phyloP scores from a whole-genome alignment of 1,140 invertebrate species.

The Panagrolaimus sp. region DNA sequence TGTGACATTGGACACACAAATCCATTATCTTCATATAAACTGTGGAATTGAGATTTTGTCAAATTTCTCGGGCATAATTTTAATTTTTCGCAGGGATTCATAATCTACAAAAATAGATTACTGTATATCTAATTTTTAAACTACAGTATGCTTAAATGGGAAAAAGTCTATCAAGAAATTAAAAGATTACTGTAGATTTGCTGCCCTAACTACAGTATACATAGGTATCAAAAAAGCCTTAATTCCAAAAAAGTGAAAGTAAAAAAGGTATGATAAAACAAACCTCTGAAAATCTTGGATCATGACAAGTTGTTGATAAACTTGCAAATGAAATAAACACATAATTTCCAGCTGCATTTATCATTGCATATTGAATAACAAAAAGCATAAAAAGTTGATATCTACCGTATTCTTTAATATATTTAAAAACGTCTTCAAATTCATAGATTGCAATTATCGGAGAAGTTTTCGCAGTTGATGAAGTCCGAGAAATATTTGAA shows the following conservation, averaged over 20 bases:
- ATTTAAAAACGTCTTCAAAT: constrained; percentile 48
- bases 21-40: constrained; percentile 37
- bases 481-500: too few relatives aligned
- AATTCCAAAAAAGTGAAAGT: not conserved
- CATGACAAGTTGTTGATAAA: constrained; percentile 32
- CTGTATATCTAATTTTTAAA: constrained; percentile 26
- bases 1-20: constrained; percentile 45
- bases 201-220: not conserved
- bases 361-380: constrained; percentile 46
- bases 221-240: not conserved
- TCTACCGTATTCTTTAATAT: constrained; percentile 41
- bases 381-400: constrained; percentile 46
- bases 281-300: not conserved
- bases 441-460: constrained; percentile 1
- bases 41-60: constrained; percentile 31
- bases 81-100: constrained; percentile 19
- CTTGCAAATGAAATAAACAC: constrained; percentile 45
- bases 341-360: constrained; percentile 47
- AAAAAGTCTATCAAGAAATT: not conserved
- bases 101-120: constrained; percentile 1
- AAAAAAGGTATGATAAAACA: not conserved
- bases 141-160: not conserved
- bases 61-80: constrained; percentile 31
- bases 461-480: too few relatives aligned
- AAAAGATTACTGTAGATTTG: not conserved